These are phyloP conservation scores for Patella depressa DNA, from an alignment of 2,888 invertebrate species.

Conservation along the genomic window DNA sequence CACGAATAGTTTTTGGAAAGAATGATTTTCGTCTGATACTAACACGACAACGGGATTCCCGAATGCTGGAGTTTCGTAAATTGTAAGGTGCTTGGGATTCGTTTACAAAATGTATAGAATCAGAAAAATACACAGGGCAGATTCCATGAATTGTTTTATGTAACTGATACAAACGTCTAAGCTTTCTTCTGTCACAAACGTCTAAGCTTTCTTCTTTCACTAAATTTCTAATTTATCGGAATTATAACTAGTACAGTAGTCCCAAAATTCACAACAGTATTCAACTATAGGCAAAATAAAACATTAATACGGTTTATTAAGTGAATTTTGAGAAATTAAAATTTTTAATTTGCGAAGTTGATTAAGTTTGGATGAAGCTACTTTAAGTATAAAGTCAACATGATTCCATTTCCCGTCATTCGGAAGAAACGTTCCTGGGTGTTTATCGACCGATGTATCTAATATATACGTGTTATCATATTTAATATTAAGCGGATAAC, in stretches of 20 bases:
- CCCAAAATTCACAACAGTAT: neutral
- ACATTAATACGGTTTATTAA: neutral
- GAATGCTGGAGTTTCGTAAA: neutral
- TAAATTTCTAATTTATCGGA: neutral
- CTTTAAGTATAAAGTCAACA: too few species aligned
- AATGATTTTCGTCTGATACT: too few species aligned
- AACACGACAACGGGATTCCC: too few species aligned
- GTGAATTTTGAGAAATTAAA: neutral
- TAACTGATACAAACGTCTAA: neutral
- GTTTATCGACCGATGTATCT: too few species aligned
- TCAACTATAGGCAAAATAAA: neutral
- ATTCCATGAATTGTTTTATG: neutral
- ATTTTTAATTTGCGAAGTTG: too few species aligned
- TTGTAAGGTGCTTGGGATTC: neutral
- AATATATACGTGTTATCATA: too few species aligned
- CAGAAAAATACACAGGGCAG: neutral
- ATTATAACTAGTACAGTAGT: neutral
- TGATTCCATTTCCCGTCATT: too few species aligned
- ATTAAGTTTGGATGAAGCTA: too few species aligned
- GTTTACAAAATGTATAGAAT: neutral
- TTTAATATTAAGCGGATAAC: too few species aligned
- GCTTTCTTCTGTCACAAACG: neutral
- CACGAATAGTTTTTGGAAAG: too few species aligned
- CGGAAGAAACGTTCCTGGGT: too few species aligned
- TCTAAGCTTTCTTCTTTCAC: neutral